Percentiles rank a stretch among this genome's conserved stretches.
Conservation (phyloP, 2,113 vertebrate genomes). For the Ammodytes marinus region DNA sequence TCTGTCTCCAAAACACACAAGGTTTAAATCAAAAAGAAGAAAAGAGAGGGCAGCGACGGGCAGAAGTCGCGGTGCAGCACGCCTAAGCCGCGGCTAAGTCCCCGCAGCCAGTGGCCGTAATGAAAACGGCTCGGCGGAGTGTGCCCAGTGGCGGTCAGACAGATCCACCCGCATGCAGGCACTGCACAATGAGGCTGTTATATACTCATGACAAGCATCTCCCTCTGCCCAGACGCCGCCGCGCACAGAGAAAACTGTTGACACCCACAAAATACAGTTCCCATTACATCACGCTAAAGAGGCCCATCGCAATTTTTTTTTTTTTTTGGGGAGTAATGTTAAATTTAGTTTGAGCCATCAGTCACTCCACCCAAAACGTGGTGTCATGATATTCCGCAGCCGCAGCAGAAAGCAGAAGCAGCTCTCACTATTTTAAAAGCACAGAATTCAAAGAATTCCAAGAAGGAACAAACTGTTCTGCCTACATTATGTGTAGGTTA, state of each 20-base stretch:
- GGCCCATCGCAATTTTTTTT: constrained; percentile 74
- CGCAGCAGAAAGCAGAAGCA: constrained; percentile 44
- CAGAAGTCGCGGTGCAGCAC: constrained; percentile 69
- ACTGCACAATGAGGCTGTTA: constrained; percentile 85
- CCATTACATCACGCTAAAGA: constrained; percentile 83
- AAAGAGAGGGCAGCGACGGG: constrained; percentile 64
- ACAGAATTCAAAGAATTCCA: constrained; percentile 39
- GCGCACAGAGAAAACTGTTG: constrained; percentile 82
- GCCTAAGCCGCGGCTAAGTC: constrained; percentile 79
- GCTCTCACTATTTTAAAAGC: constrained; percentile 7
- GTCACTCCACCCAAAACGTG: constrained; percentile 77
- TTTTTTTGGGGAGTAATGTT: constrained; percentile 61
- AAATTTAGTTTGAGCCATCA: constrained; percentile 75
- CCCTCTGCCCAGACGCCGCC: constrained; percentile 76
- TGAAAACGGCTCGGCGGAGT: constrained; percentile 81
- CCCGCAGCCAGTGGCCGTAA: constrained; percentile 78
- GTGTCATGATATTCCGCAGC: constrained; percentile 76
- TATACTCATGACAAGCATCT: constrained; percentile 80
- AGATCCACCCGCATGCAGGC: constrained; percentile 75
- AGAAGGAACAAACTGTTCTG: constrained; percentile 31
- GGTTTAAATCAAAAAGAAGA: constrained; percentile 76
- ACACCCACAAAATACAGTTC: constrained; percentile 86
- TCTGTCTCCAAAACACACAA: constrained; percentile 82
- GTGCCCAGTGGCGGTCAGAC: constrained; percentile 79
- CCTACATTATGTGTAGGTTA: constrained; percentile 20